Conservation (phyloP, 2,797 vertebrate species). For the Poeciliopsis presidionis region DNA sequence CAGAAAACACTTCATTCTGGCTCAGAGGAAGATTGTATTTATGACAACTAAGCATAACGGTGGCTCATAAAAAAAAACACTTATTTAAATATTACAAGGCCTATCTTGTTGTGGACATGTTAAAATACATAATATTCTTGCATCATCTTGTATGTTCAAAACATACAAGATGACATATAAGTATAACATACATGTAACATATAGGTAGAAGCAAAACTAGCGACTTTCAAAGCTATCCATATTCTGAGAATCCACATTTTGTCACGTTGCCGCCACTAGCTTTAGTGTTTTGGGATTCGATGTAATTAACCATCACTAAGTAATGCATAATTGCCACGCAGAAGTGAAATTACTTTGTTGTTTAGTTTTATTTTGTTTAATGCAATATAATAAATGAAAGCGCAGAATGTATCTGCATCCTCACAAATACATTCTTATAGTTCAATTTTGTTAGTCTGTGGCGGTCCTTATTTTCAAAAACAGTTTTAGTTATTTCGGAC, state of each 20-base stretch:
- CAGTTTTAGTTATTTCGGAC: background rate
- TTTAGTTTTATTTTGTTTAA: background rate
- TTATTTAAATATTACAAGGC: background rate
- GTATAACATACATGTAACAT: background rate
- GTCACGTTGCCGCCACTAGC: background rate
- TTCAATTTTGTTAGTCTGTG: background rate
- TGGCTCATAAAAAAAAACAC: background rate
- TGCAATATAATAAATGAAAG: background rate
- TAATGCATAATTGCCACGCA: background rate
- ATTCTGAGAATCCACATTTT: background rate
- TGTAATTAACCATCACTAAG: background rate
- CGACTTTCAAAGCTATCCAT: background rate
- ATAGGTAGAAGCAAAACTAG: background rate
- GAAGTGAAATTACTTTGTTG: background rate
- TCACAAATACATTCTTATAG: background rate
- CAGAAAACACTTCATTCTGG: background rate
- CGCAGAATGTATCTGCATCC: background rate
- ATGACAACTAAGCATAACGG: conserved; percentile 1
- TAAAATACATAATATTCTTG: background rate
- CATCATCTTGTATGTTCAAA: background rate
- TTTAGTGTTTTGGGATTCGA: background rate
- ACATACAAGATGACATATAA: too few species aligned
- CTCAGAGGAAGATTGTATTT: background rate
- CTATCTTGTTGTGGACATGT: background rate
- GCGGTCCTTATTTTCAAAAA: background rate